Evolutionary conservation across 2,888 invertebrate genomes (phyloP).

Genomic region (Laothoe populi): DNA sequence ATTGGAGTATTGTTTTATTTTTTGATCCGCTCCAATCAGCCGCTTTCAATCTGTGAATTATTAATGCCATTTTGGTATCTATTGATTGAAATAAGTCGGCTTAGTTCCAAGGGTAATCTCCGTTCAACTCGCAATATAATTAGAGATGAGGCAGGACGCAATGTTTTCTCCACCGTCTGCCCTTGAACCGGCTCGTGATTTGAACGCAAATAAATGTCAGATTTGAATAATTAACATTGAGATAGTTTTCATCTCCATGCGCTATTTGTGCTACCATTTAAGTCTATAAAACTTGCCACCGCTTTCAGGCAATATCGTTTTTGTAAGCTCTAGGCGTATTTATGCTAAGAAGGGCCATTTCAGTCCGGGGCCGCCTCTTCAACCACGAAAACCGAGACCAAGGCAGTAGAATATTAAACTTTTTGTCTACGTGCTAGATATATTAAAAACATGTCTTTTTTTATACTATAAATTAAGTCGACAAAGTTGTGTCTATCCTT

Average conservation of each 20-base stretch:
- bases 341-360: slow-evolving; percentile 21
- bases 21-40: slow-evolving; percentile 11
- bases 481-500: background rate
- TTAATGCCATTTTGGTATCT: slow-evolving; percentile 15
- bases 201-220: slow-evolving; percentile 46
- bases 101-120: slow-evolving; percentile 23
- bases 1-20: slow-evolving; percentile 14
- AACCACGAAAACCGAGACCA: slow-evolving; percentile 18
- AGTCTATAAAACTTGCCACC: slow-evolving; percentile 1
- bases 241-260: slow-evolving; percentile 12
- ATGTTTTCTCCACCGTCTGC: slow-evolving; percentile 36
- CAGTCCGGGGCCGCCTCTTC: slow-evolving; percentile 17
- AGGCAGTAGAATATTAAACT: slow-evolving; percentile 13
- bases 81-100: slow-evolving; percentile 22
- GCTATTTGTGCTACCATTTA: background rate
- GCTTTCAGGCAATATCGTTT: slow-evolving; percentile 2
- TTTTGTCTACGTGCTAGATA: slow-evolving; percentile 19
- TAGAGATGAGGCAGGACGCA: slow-evolving; percentile 41
- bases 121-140: slow-evolving; percentile 34
- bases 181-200: slow-evolving; percentile 39
- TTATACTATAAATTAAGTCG: background rate
- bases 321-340: slow-evolving; percentile 19
- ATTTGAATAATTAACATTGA: slow-evolving; percentile 26
- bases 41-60: slow-evolving; percentile 13
- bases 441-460: slow-evolving; percentile 15